Percentiles rank a stretch among this genome's conserved stretches.
Conservation (phyloP, 2,113 vertebrate species). For the Gorsachius goisagi region DNA sequence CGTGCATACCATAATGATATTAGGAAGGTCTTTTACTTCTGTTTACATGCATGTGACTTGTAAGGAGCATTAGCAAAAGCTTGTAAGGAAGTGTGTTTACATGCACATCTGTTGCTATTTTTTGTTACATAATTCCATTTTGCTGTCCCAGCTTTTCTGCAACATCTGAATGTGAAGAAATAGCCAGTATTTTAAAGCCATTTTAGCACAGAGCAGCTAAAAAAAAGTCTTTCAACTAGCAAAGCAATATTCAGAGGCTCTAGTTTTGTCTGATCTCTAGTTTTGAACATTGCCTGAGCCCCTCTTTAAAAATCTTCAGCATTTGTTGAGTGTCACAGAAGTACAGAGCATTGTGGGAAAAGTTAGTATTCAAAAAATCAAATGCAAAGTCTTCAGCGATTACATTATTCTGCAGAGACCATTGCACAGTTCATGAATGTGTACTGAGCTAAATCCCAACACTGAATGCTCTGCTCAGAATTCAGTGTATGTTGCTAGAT, state of each 20-base stretch:
- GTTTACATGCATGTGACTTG: background rate
- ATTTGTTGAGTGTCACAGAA: background rate
- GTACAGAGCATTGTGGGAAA: background rate
- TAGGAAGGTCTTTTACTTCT: background rate
- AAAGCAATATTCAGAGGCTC: background rate
- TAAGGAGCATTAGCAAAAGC: background rate
- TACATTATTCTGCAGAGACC: slow-evolving; percentile 4
- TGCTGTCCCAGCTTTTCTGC: background rate
- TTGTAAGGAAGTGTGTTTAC: background rate
- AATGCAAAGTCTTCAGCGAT: background rate
- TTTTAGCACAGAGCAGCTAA: background rate
- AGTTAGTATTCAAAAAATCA: background rate
- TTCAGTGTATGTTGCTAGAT: background rate
- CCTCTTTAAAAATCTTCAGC: background rate
- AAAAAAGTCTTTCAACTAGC: background rate
- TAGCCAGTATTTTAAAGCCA: background rate
- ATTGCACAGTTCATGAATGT: background rate
- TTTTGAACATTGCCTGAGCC: background rate
- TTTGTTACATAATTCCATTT: background rate
- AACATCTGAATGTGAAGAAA: background rate
- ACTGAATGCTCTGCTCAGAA: background rate
- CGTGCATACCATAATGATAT: background rate
- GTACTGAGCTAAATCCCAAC: background rate
- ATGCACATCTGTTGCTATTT: background rate
- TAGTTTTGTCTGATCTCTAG: background rate